Evolutionary conservation across 2,797 vertebrate genomes (phyloP).

Genomic region (Otolemur crassicaudatus): DNA sequence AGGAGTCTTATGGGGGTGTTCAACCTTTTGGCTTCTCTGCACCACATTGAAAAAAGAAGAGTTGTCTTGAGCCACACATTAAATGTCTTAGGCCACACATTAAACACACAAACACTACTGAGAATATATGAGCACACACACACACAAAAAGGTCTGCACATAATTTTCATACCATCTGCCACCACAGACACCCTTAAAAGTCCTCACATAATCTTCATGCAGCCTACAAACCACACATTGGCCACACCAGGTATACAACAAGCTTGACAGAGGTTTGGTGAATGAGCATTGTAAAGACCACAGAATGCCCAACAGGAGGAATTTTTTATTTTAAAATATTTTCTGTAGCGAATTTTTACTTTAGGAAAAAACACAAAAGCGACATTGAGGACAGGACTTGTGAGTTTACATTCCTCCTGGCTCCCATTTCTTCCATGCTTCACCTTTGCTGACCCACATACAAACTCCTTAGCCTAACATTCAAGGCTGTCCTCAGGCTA

Average conservation of each 20-base stretch:
- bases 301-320: not conserved
- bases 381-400: not conserved
- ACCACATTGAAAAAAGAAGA: too few relatives aligned
- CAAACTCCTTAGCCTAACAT: not conserved
- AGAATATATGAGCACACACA: too few relatives aligned
- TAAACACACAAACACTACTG: too few relatives aligned
- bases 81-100: too few relatives aligned
- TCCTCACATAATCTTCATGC: too few relatives aligned
- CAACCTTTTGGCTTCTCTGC: too few relatives aligned
- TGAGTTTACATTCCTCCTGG: not conserved
- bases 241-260: not conserved
- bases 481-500: not conserved
- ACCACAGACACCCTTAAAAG: too few relatives aligned
- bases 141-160: too few relatives aligned
- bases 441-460: not conserved
- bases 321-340: not conserved
- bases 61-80: too few relatives aligned
- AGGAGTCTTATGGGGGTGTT: not conserved
- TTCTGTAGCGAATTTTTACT: not conserved
- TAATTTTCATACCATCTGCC: too few relatives aligned
- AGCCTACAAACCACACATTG: too few relatives aligned
- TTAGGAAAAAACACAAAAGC: not conserved
- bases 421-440: not conserved
- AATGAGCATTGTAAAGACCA: not conserved
- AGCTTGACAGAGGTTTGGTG: not conserved